Evolutionary conservation across 2,797 vertebrate species (phyloP).

Genomic region (Darevskia nairensis): DNA sequence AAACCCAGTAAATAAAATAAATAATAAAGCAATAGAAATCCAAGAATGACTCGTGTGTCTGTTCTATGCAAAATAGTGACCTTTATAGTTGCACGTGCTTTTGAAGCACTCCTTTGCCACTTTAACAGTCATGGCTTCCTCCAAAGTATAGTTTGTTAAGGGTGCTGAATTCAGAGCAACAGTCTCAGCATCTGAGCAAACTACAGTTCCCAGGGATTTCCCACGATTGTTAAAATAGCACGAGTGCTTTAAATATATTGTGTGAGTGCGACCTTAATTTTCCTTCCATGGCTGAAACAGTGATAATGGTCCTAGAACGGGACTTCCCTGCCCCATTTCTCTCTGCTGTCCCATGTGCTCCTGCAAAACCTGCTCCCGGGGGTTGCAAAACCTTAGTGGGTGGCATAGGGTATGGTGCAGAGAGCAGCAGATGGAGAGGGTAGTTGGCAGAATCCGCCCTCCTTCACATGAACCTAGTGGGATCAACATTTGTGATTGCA

Average conservation of each 20-base stretch:
- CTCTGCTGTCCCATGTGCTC: background rate
- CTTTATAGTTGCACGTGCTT: no score
- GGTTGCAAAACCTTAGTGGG: background rate
- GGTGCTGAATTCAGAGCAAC: no score
- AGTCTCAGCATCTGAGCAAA: no score
- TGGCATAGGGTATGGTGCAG: background rate
- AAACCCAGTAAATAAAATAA: no score
- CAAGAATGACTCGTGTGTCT: no score
- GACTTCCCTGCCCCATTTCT: background rate
- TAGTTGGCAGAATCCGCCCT: background rate
- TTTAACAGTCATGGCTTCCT: no score
- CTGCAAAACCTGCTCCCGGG: background rate
- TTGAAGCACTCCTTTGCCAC: no score
- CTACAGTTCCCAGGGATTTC: no score
- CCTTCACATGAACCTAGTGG: background rate
- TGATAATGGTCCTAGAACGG: background rate
- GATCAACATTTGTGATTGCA: constrained; percentile 38
- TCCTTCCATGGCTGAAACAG: background rate
- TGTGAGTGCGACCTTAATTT: background rate
- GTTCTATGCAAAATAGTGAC: no score
- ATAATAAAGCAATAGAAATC: no score
- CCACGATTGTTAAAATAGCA: background rate
- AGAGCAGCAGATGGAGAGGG: background rate
- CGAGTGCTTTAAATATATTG: no score
- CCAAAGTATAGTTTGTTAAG: no score